Percentiles rank a stretch among this genome's conserved stretches.
Conservation (phyloP, 1,140 invertebrate species). For the Melipona quadrifasciata region DNA sequence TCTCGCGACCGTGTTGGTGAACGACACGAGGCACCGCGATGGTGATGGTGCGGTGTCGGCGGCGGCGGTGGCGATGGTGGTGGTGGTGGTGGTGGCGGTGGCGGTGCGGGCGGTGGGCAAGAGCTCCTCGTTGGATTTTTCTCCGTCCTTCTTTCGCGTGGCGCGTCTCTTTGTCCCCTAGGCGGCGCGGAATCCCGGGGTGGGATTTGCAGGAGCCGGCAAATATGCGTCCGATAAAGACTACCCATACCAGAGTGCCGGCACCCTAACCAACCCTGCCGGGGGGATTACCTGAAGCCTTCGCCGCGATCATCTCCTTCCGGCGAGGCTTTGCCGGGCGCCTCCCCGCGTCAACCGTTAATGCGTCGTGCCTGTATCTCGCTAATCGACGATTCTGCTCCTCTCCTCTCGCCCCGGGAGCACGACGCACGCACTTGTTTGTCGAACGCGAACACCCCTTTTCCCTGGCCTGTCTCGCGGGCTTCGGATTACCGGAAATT, state of each 20-base stretch:
- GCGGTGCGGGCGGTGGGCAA: slow-evolving; percentile 14
- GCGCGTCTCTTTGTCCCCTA: slow-evolving; percentile 10
- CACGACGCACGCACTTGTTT: slow-evolving; percentile 30
- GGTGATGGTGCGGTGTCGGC: slow-evolving; percentile 7
- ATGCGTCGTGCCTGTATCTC: slow-evolving; percentile 28
- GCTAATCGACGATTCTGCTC: slow-evolving; percentile 32
- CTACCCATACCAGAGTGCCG: slow-evolving; percentile 46
- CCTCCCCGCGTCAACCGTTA: slow-evolving; percentile 27
- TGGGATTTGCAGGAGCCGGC: slow-evolving; percentile 68
- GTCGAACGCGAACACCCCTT: neutral
- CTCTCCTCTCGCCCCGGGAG: neutral
- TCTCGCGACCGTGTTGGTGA: slow-evolving; percentile 25
- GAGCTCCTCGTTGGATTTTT: slow-evolving; percentile 46
- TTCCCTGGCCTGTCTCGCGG: neutral
- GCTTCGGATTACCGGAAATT: slow-evolving; percentile 54
- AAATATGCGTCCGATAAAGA: slow-evolving; percentile 71
- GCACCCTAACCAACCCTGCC: slow-evolving; percentile 25
- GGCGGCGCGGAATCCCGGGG: slow-evolving; percentile 57
- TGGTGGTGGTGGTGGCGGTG: slow-evolving; percentile 5
- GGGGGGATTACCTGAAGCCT: slow-evolving; percentile 57
- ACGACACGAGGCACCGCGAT: slow-evolving; percentile 15
- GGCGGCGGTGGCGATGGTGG: neutral
- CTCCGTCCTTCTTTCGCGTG: slow-evolving; percentile 46
- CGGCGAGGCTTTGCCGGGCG: slow-evolving; percentile 41
- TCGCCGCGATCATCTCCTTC: slow-evolving; percentile 63